Evolutionary conservation across 2,888 invertebrate genomes (phyloP).

Genomic region (Netelia fuscicornis): DNA sequence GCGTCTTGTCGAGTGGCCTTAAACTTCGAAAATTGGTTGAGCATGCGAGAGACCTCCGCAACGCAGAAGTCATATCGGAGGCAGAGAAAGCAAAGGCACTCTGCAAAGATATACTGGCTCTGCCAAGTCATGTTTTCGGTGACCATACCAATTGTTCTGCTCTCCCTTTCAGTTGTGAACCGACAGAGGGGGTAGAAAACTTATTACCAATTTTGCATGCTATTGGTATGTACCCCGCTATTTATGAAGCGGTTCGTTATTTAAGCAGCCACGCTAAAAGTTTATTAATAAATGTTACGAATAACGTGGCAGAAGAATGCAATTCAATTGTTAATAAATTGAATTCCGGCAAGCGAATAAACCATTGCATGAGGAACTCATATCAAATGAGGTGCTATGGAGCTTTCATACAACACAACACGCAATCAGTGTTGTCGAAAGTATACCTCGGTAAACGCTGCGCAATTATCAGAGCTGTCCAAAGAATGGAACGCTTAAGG

Average conservation of each 20-base stretch:
- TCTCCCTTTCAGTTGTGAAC: neutral
- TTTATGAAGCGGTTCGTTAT: conserved; percentile 33
- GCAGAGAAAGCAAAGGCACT: conserved; percentile 11
- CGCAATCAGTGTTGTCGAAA: conserved; percentile 63
- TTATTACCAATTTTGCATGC: conserved; percentile 30
- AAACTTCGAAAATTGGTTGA: conserved; percentile 38
- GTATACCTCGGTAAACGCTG: neutral
- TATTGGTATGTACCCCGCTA: conserved; percentile 50
- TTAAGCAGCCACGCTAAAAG: conserved; percentile 58
- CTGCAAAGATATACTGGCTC: conserved; percentile 58
- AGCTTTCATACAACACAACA: conserved; percentile 70
- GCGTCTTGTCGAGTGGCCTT: conserved; percentile 8
- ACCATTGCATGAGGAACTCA: conserved; percentile 72
- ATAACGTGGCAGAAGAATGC: conserved; percentile 64
- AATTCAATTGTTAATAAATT: conserved; percentile 32
- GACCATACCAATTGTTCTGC: conserved; percentile 57
- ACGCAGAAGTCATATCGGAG: neutral
- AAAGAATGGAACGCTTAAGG: conserved; percentile 27
- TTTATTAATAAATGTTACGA: conserved; percentile 60
- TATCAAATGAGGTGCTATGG: conserved; percentile 75
- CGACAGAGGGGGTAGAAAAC: conserved; percentile 37
- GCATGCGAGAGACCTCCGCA: neutral
- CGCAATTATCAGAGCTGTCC: conserved; percentile 22
- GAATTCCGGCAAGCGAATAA: conserved; percentile 71
- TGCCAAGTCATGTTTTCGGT: conserved; percentile 66